phyloP scores from a whole-genome alignment of 2,113 vertebrate species.

The Gorsachius goisagi region DNA sequence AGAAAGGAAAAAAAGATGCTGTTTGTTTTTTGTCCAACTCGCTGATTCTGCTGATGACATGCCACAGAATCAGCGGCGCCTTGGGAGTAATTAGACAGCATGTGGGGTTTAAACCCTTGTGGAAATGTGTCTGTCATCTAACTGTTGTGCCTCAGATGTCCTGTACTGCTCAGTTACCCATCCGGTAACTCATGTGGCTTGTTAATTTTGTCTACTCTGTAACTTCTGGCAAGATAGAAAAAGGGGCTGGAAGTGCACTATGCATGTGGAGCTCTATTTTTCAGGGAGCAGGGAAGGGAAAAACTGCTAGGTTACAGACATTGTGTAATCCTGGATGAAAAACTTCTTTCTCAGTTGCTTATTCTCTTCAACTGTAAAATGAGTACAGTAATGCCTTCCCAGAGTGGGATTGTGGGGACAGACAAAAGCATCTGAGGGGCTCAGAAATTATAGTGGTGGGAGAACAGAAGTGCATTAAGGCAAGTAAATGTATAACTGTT shows the following conservation, averaged over 20 bases:
- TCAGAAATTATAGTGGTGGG: background rate
- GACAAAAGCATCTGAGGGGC: background rate
- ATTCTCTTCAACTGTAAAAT: background rate
- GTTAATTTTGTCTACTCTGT: background rate
- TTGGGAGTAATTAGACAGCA: slow-evolving; percentile 43
- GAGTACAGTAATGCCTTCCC: background rate
- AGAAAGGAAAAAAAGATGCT: slow-evolving; percentile 62
- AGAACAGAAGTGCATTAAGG: background rate
- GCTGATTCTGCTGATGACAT: slow-evolving; percentile 65
- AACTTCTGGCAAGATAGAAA: background rate
- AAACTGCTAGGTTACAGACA: background rate
- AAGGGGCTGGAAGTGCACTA: background rate
- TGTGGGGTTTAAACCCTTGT: slow-evolving; percentile 61
- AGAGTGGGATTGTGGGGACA: background rate
- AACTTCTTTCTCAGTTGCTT: background rate
- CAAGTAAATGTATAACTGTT: background rate
- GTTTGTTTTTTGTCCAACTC: slow-evolving; percentile 68
- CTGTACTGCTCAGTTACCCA: slow-evolving; percentile 58
- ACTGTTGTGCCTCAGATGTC: slow-evolving; percentile 62
- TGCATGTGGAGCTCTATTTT: background rate
- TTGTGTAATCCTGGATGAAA: background rate
- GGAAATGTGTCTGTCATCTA: slow-evolving; percentile 56
- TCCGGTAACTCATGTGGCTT: slow-evolving; percentile 18
- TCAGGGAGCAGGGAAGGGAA: background rate
- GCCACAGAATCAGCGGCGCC: slow-evolving; percentile 60